Evolutionary conservation across 2,888 invertebrate species (phyloP), one percentile per base, ranked within the genome.

Genomic region (Mallateleia sp.): DNA sequence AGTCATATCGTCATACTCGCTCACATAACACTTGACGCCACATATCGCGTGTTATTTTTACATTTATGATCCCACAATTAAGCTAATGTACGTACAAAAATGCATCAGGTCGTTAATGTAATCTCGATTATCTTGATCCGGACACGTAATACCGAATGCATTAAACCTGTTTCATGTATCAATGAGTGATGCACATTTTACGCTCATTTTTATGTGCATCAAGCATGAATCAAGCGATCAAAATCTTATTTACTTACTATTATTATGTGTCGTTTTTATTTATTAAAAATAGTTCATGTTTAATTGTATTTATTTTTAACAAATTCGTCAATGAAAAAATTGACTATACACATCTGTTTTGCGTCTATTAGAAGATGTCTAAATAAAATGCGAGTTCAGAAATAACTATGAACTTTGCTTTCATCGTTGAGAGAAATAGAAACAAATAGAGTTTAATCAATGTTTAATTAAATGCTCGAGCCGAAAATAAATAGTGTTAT

Each of bases 31-130:
- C 20, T 56, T 32, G 32, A 58, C 45, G 34, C 50, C 11, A 52
- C 24, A 32, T 1, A 52, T 62, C 52, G 62, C 62, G 52, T 52
- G 74, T 25, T 75, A 38, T 52, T 62, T 62, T 62, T 75, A 62
- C 52, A 52, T 52, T 62, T 62, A 52, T 25, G 34, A 62, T 75
- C 34, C 52, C 42, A 52, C 74, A 62, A 75, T 75, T 75, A 75
- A 45, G 52, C 52, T 75, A 62, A 75, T 62, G 72, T 47, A 52
- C 42, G 56, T 72, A 45, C 56, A 72, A 72, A 72, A 72, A 58
- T 72, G 18, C 45, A 58, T 22, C 52, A 24, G 24, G 67, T 50
- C 15, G 34, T 69, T 45, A 72, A 58, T 20, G 71, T 45, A 47
- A 72, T 72, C 45, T 45, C 32, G 45, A 72, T 72, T 58, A 72